Base-by-base conservation (phyloP, 2,797 vertebrate genomes). In the Phrynocephalus forsythii region DNA sequence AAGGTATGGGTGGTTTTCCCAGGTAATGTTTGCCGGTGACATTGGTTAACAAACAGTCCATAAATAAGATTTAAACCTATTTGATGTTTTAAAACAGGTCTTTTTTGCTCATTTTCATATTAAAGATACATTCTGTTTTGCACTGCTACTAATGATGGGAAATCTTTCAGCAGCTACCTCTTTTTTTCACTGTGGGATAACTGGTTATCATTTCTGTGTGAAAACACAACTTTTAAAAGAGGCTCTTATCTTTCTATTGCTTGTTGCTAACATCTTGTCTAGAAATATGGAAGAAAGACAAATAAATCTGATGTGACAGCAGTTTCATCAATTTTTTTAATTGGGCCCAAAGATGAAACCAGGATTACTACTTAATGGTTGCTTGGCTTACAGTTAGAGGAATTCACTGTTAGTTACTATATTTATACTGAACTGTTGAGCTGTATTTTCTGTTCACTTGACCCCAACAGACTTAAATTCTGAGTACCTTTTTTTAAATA, bases 111-210 rank as follows among this genome's bases (percentile, higher is more conserved):
- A 60, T 87, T 90, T 85, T 66, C 68, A 38, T 68, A 60, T 60
- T 76, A 68, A 30, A 44, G 69, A 84, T 20, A 33, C n/a, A 16
- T 72, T 68, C 38, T 79, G 33, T 86, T 86, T 18, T 92, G 10
- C 18, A 56, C 10, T 90, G 78, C 67, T 33, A 6, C 68, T 6
- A 82, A 1, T 6, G 3, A 44, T 33, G 83, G 79, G 83, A 83
- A 66, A 68, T 84, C 84, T 88, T 90, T 87, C 82, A 87, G n/a
- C 86, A 85, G 78, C 48, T 87, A 81, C 11, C 91, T 0, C 13
- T 93, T 88, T 91, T 44, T 85, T 33, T 63, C 18, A 87, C 50
- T 4, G 75, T 84, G 85, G 86, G 56, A 89, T 86, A 88, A 91
- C 56, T 1, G 89, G 26, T n/a, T 87, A 84, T 66, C 86, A 2